phyloP scores from a whole-genome alignment of 2,797 vertebrate species.

The Numenius phaeopus region DNA sequence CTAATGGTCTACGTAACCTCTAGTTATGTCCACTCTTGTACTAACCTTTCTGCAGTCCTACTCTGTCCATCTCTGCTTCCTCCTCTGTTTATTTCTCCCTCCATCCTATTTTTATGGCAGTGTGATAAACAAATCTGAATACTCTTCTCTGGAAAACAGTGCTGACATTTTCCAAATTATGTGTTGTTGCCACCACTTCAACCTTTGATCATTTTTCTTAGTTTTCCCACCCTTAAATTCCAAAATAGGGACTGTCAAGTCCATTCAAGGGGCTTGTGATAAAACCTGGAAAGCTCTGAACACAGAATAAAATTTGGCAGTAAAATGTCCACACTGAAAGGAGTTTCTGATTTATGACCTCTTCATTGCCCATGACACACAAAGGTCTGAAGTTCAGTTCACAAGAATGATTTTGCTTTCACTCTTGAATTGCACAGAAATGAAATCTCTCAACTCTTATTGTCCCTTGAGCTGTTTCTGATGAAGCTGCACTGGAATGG shows the following conservation, averaged over 20 bases:
- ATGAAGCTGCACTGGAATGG: neutral
- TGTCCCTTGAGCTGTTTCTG: neutral
- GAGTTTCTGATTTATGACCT: neutral
- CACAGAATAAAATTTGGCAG: neutral
- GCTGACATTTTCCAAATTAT: neutral
- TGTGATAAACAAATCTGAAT: neutral
- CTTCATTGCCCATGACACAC: neutral
- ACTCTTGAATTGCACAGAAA: neutral
- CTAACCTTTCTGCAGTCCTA: neutral
- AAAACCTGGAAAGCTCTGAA: neutral
- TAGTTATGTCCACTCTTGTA: neutral
- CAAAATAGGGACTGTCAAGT: neutral
- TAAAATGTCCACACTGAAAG: neutral
- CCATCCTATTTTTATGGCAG: neutral
- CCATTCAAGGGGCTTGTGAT: neutral
- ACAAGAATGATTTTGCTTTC: neutral
- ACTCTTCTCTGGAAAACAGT: neutral
- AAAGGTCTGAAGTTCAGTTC: neutral
- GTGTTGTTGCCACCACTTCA: neutral
- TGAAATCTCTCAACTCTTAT: neutral
- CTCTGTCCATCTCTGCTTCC: neutral
- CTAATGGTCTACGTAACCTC: neutral
- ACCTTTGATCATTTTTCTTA: neutral
- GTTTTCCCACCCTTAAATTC: neutral
- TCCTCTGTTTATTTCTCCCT: neutral